Base-by-base conservation (phyloP, 2,113 vertebrate species). In the Calyptomena viridis region DNA sequence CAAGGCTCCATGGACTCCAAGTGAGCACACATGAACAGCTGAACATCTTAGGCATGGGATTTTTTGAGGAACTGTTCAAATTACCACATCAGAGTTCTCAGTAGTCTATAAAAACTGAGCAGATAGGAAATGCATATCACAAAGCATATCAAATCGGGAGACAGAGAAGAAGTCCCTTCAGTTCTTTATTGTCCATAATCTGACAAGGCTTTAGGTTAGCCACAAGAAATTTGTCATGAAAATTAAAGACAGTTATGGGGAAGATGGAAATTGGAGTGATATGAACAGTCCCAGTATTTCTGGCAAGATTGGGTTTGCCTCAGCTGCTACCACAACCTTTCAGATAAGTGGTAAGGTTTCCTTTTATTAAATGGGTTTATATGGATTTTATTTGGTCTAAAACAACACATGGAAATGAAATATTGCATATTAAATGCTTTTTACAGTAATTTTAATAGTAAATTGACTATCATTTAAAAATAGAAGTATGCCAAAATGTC, bases 261-360 rank as follows among this genome's bases (percentile, higher is more conserved):
- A 96, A 68, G 94, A 97, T 37, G 56, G 42, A 87, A 66, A 93
- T 71, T 72, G 10, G 2, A 84, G 17, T 25, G 59, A 91, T 56
- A 79, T 44, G 25, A 92, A 59, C 77, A 74, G 53, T 82, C 46
- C 28, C 60, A 59, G 69, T 14, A 2, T 78, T 94, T 82, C 95
- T 28, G 69, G 96, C 63, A 97, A 95, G 89, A 62, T 37, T 40
- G 95, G 64, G n/a, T 92, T 97, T 77, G 33, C 91, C 79, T 76
- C 88, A 60, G 63, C 96, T 96, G 31, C 96, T 87, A 82, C 67
- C 25, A 93, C 95, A 87, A 64, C 60, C 66, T 98, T 98, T 69
- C 95, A 98, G 84, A 95, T 98, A 93, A 97, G 56, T 49, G 98
- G 98, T 98, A 98, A 98, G 90, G 60, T 97, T 94, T 40, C 7